Percentiles rank a stretch among this genome's conserved stretches.
These are phyloP conservation scores for Siniperca undulata DNA, from an alignment of 2,797 vertebrate species.

Conservation along the genomic window DNA sequence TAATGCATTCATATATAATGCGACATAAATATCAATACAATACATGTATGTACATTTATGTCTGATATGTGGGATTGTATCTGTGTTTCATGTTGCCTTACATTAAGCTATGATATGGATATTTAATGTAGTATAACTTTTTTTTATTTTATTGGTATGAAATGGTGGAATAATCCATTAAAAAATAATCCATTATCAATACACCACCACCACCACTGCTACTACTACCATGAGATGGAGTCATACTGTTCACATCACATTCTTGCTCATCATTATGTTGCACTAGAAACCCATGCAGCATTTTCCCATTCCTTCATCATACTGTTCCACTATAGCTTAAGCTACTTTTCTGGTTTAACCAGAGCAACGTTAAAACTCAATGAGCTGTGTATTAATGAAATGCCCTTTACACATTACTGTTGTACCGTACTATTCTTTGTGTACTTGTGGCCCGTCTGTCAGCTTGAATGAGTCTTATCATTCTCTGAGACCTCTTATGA, in stretches of 20 bases:
- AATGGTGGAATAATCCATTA: not conserved
- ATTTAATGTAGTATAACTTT: not conserved
- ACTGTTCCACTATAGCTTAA: not conserved
- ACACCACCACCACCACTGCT: not conserved
- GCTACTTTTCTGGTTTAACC: slow-evolving; percentile 15
- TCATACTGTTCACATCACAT: not conserved
- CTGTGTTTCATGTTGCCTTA: not conserved
- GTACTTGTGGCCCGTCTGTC: slow-evolving; percentile 9
- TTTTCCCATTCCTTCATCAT: slow-evolving; percentile 3
- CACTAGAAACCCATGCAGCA: not conserved
- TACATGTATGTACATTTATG: not conserved
- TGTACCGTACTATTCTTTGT: not conserved
- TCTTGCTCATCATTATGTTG: not conserved
- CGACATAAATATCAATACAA: not conserved
- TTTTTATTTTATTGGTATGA: not conserved
- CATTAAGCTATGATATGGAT: not conserved
- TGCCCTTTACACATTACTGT: slow-evolving; percentile 15
- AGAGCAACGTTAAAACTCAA: not conserved
- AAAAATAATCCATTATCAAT: not conserved
- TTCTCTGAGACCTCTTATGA: slow-evolving; percentile 16
- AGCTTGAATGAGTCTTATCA: slow-evolving; percentile 12
- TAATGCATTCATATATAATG: not conserved
- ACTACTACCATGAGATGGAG: not conserved
- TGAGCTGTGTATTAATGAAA: slow-evolving; percentile 36
- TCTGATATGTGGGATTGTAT: not conserved